Conservation (phyloP, 2,113 vertebrate genomes). For the Maccullochella peelii region DNA sequence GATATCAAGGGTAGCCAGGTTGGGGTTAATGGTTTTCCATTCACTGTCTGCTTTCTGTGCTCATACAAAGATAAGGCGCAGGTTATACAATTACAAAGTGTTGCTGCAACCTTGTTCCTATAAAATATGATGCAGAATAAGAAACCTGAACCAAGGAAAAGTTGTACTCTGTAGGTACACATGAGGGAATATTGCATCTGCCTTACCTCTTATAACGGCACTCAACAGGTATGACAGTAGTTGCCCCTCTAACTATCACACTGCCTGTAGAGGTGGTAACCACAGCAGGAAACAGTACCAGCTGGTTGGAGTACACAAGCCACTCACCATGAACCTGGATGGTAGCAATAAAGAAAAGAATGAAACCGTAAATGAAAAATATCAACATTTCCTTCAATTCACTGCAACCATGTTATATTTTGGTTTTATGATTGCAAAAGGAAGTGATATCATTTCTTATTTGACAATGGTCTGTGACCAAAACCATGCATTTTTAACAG, state of each 20-base stretch:
- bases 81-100: background rate
- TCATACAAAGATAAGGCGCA: conserved; percentile 3
- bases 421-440: background rate
- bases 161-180: background rate
- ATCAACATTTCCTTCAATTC: too few species aligned
- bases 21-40: conserved; percentile 52
- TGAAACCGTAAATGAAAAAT: background rate
- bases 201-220: conserved; percentile 67
- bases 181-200: background rate
- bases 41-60: conserved; percentile 54
- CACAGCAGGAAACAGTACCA: conserved; percentile 51
- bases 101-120: background rate
- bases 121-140: background rate
- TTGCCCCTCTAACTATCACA: conserved; percentile 28
- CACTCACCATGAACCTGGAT: conserved; percentile 60
- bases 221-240: conserved; percentile 55
- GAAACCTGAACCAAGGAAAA: background rate
- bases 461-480: too few species aligned
- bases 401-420: background rate
- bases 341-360: background rate
- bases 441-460: background rate
- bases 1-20: conserved; percentile 71
- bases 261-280: conserved; percentile 28
- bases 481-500: too few species aligned
- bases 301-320: conserved; percentile 68